Evolutionary conservation across 2,888 invertebrate species (phyloP), one percentile per base, ranked within the genome.

Genomic region (Drosophila melanosoma): DNA sequence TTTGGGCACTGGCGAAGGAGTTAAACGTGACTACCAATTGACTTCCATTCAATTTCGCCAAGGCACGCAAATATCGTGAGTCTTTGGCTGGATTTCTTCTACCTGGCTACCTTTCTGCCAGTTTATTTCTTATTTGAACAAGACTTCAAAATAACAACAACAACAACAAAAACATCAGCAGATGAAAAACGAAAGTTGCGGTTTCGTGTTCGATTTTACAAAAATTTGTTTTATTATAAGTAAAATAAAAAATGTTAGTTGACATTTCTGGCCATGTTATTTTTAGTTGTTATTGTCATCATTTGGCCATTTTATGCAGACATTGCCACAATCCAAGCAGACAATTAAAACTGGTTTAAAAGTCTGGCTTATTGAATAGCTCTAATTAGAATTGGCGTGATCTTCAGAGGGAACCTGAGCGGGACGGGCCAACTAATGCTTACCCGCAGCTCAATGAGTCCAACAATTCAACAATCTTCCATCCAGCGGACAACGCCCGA

Each of bases 361-460:
- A 51, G 57, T 35, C 33, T 40, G 48, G 61, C 36, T 67, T 40
- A 74, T 67, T 90, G 83, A 90, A 91, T 91, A 79, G 82, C 76
- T 74, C 85, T 87, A 89, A 91, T 89, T 89, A 91, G 90, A 86
- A 90, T 89, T 80, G 83, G 70, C 73, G 74, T 82, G 85, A 78
- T 57, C 45, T 76, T 72, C 63, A 63, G 59, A 23, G 36, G 26
- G 20, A 11, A 49, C 32, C 12, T n/a, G 36, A 35, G 64, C 8
- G 26, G 29, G 12, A 32, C 3, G 33, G 32, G 32, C 38, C 51
- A 49, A 56, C 66, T 64, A 74, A 70, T 79, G 75, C 68, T 63
- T 61, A 36, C 74, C 73, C 67, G 77, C 77, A 29, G 87, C 57
- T 76, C 76, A 57, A 66, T 73, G 83, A 68, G 54, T 73, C 60